A percentile compares a stretch with the other conserved stretches of the same genome.
These are phyloP conservation scores for Catostomus latipinnis DNA, from an alignment of 2,797 vertebrate species.

Conservation along the genomic window DNA sequence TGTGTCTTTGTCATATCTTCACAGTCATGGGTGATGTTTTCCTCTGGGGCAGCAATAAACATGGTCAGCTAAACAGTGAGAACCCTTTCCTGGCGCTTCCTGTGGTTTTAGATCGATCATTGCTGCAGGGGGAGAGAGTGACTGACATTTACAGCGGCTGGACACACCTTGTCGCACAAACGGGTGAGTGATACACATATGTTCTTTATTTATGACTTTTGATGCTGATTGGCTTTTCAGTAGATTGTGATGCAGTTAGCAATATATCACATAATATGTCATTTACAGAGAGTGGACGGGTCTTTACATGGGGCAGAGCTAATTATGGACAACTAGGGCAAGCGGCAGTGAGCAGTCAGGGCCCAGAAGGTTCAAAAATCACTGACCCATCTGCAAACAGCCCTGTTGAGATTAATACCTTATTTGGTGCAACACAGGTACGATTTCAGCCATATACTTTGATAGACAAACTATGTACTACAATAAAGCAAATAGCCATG, in stretches of 20 bases:
- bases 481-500: too few species aligned
- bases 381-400: slow-evolving; percentile 46
- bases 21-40: slow-evolving; percentile 79
- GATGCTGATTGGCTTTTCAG: neutral
- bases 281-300: slow-evolving; percentile 82
- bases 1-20: neutral
- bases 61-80: slow-evolving; percentile 80
- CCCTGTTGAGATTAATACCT: slow-evolving; percentile 76
- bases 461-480: neutral
- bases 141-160: slow-evolving; percentile 86
- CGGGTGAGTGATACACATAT: slow-evolving; percentile 78
- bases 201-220: neutral
- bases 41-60: slow-evolving; percentile 93
- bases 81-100: slow-evolving; percentile 81
- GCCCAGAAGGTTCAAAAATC: slow-evolving; percentile 39
- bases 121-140: slow-evolving; percentile 81
- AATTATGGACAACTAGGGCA: slow-evolving; percentile 91
- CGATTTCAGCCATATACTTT: neutral
- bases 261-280: neutral
- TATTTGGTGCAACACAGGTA: slow-evolving; percentile 87
- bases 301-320: slow-evolving; percentile 92
- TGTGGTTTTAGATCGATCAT: slow-evolving; percentile 71
- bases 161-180: slow-evolving; percentile 88
- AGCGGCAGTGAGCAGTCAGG: slow-evolving; percentile 35
- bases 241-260: neutral